Evolutionary conservation across 37 sponge, comb jelly and placozoan genomes (phyloP).

Genomic region (Chondrosia reniformis): DNA sequence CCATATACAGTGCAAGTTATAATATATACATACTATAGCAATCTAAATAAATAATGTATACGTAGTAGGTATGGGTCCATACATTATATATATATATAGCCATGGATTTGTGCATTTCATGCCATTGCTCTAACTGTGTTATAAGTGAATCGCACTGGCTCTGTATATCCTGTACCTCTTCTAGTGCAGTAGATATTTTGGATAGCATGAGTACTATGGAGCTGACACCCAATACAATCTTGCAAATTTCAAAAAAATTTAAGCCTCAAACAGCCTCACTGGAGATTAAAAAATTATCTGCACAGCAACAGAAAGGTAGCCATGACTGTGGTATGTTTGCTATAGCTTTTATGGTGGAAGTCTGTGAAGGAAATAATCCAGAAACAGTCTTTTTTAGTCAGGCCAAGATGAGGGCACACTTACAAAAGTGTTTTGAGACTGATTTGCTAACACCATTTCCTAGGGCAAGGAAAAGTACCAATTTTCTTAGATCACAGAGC

Average conservation of each 20-base stretch:
- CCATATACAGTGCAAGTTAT: no score
- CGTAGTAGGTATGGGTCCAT: no score
- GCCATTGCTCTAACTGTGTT: no score
- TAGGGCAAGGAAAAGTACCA: neutral
- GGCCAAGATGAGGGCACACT: neutral
- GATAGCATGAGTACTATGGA: no score
- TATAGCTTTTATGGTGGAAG: constrained; percentile 4
- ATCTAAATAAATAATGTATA: no score
- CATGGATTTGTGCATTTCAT: no score
- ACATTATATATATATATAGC: no score
- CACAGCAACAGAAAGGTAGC: neutral
- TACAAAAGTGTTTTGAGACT: neutral
- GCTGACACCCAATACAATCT: neutral
- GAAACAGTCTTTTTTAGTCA: neutral
- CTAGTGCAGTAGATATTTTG: no score
- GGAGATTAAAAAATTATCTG: neutral
- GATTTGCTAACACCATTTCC: neutral
- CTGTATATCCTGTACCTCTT: no score
- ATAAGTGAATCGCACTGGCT: no score
- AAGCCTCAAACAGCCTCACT: neutral
- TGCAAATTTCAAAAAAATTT: constrained; percentile 1
- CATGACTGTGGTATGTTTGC: neutral
- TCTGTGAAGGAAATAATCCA: neutral
- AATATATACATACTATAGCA: no score
- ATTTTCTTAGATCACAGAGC: neutral